A percentile compares a stretch with the other conserved stretches of the same genome.
Conservation (phyloP, 2,888 invertebrate species). For the Cristatella mucedo region DNA sequence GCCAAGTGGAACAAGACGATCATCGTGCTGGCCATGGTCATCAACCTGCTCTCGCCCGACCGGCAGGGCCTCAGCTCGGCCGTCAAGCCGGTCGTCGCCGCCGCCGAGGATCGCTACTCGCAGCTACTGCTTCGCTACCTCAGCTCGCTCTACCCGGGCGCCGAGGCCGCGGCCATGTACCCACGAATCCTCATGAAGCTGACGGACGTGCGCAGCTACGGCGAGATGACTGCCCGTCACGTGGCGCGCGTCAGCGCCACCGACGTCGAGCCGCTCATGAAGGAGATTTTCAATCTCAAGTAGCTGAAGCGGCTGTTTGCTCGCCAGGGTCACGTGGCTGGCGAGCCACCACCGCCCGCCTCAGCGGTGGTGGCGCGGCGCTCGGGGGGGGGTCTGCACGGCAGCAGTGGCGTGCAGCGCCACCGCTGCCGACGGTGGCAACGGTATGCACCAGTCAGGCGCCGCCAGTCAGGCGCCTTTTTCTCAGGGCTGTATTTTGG, state of each 20-base stretch:
- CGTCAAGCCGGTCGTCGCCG: constrained; percentile 24
- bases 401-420: no score
- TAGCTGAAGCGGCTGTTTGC: no score
- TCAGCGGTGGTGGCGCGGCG: no score
- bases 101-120: constrained; percentile 49
- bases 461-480: no score
- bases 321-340: no score
- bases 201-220: constrained; percentile 35
- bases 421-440: no score
- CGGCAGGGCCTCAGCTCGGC: constrained; percentile 24
- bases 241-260: constrained; percentile 21
- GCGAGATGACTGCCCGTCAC: constrained; percentile 23
- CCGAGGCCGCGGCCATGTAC: constrained; percentile 53
- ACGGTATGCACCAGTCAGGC: no score
- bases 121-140: constrained; percentile 64
- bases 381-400: no score
- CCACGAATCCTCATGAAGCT: constrained; percentile 38
- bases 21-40: constrained; percentile 35
- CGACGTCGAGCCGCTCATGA: constrained; percentile 24
- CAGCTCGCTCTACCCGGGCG: constrained; percentile 53
- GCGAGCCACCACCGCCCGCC: no score
- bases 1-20: constrained; percentile 35
- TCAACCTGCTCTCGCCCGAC: constrained; percentile 39
- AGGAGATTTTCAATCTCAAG: constrained; percentile 23
- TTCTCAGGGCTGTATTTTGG: no score